A percentile compares a stretch with the other conserved stretches of the same genome.
phyloP scores from a whole-genome alignment of 2,888 invertebrate species.

The Acanthopleura granulata region DNA sequence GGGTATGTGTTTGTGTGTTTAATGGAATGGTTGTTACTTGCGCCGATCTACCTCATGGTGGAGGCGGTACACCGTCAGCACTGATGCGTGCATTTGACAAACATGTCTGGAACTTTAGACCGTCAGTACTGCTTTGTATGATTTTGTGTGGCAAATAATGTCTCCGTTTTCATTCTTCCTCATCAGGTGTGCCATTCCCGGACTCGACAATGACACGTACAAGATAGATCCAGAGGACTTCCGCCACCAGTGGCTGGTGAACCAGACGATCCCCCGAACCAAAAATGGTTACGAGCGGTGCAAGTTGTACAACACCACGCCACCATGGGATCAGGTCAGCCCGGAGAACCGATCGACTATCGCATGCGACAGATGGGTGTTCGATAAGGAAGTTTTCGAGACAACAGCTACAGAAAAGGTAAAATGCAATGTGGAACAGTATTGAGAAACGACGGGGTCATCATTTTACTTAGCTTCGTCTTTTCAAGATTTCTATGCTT shows the following conservation, averaged over 20 bases:
- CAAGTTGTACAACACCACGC: constrained; percentile 20
- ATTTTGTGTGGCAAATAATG: too few species aligned
- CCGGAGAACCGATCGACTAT: neutral
- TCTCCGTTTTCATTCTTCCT: neutral
- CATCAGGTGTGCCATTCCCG: constrained; percentile 43
- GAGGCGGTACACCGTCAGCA: too few species aligned
- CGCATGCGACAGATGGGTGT: constrained; percentile 3
- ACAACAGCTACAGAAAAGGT: constrained; percentile 8
- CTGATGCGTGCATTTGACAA: too few species aligned
- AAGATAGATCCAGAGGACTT: constrained; percentile 31
- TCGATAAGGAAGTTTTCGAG: constrained; percentile 3
- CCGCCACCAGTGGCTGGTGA: constrained; percentile 28
- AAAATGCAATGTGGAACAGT: neutral
- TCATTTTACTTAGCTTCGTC: too few species aligned
- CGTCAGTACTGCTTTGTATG: too few species aligned
- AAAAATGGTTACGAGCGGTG: constrained; percentile 22
- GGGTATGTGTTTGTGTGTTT: too few species aligned
- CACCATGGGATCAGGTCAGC: neutral
- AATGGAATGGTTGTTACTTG: too few species aligned
- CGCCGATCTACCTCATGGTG: too few species aligned
- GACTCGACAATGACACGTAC: constrained; percentile 42
- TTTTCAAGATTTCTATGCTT: too few species aligned
- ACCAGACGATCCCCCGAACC: constrained; percentile 17
- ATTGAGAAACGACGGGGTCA: too few species aligned
- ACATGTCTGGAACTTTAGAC: too few species aligned